These are phyloP conservation scores for Calameuta idolon DNA, from an alignment of 2,888 invertebrate species.

Conservation along the genomic window DNA sequence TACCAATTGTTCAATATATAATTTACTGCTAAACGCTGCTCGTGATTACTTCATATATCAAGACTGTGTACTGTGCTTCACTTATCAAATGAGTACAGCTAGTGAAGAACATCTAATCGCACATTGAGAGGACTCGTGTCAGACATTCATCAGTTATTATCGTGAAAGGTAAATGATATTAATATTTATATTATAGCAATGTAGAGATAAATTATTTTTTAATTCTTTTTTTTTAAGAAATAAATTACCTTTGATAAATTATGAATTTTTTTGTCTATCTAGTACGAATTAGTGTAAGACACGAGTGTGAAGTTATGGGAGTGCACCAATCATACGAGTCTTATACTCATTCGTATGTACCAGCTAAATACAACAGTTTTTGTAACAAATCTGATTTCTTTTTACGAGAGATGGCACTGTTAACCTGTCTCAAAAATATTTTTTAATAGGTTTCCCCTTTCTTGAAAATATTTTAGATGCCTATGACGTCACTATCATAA, in stretches of 20 bases:
- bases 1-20: neutral
- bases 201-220: constrained; percentile 9
- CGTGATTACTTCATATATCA: neutral
- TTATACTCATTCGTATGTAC: too few relatives aligned
- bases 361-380: too few relatives aligned
- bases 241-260: constrained; percentile 18
- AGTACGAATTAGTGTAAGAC: too few relatives aligned
- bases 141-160: neutral
- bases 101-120: neutral
- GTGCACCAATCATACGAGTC: too few relatives aligned
- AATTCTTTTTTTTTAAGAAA: constrained; percentile 13
- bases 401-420: too few relatives aligned
- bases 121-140: neutral
- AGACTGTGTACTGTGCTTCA: neutral
- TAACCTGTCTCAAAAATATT: too few relatives aligned
- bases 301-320: too few relatives aligned
- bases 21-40: neutral
- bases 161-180: neutral
- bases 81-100: neutral
- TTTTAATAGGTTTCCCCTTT: too few relatives aligned
- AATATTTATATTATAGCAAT: neutral
- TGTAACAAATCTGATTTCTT: too few relatives aligned
- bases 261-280: neutral
- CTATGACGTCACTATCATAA: too few relatives aligned
- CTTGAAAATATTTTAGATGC: too few relatives aligned